Evolutionary conservation across 2,888 invertebrate species (phyloP), one percentile per base, ranked within the genome.

Genomic region (Tanytarsus gracilentus): DNA sequence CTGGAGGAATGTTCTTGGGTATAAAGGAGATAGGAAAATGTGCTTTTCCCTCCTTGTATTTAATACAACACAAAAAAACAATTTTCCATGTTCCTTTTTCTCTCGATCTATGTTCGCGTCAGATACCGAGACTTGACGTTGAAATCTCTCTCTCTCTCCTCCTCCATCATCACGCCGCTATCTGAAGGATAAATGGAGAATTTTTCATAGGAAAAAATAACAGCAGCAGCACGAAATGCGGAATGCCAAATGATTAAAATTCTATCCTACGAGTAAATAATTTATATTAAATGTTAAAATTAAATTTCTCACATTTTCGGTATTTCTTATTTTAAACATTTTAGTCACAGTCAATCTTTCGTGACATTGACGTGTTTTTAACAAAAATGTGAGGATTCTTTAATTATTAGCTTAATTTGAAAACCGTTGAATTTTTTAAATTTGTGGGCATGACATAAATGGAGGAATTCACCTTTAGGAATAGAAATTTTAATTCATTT

Each of bases 161-260:
- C 21, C 36, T 14, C 14, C 26, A 44, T n/a, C 44, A 36, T 16
- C 36, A 36, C 14, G 16, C 36, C 4, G 33, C 33, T 33, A 11
- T 33, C n/a, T 33, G n/a, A 59, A 59, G 58, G 58, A 59, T 48
- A 59, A 59, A 49, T 25, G 48, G 58, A 59, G 33, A 49, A 59
- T 48, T 44, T 56, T 56, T 27, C 58, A 18, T 21, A 56, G 40
- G 55, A 44, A 44, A 23, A 44, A 40, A 21, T 11, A 44, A 44
- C 56, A 55, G 36, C 36, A 25, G 40, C 40, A 27, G 33, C 39
- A 23, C 40, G 58, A 21, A 44, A 18, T 59, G 59, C 58, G 61
- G 61, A 62, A 58, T 61, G 62, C 62, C 55, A 63, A 63, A 63
- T 63, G 62, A 63, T 63, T 63, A 63, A 63, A 63, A 63, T 63